These are phyloP conservation scores for Xestoiulus laeticollis DNA, from an alignment of 2,888 invertebrate genomes.

Conservation along the genomic window DNA sequence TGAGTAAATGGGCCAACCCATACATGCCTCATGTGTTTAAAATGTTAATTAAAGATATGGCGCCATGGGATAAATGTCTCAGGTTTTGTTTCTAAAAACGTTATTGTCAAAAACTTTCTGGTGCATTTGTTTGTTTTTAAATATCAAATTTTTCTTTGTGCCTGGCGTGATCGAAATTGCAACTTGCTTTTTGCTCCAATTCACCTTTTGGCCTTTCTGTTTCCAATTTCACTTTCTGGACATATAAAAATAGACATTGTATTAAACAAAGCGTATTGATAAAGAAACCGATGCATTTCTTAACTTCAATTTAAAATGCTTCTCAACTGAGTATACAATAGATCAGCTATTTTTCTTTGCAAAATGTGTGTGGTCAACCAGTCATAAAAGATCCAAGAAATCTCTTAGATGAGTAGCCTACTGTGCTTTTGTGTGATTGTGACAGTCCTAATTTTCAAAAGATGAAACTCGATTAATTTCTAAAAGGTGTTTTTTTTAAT, in stretches of 20 bases:
- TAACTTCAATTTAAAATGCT: neutral
- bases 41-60: neutral
- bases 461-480: no score
- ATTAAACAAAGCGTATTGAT: neutral
- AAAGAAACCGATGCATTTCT: neutral
- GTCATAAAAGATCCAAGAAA: no score
- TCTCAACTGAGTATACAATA: neutral
- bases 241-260: conserved; percentile 9
- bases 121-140: neutral
- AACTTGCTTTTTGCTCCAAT: neutral
- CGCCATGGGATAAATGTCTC: neutral
- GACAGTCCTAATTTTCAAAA: neutral
- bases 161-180: neutral
- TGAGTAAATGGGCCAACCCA: neutral
- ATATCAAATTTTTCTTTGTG: conserved; percentile 9
- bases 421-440: neutral
- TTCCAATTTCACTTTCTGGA: neutral
- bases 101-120: neutral
- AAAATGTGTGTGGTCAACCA: neutral
- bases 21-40: neutral
- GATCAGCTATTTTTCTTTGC: neutral
- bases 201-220: neutral
- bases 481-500: no score
- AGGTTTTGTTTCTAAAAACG: conserved; percentile 8
- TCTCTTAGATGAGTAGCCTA: no score